phyloP scores from a whole-genome alignment of 2,888 invertebrate genomes.

The Hypselothyrea guttata region DNA sequence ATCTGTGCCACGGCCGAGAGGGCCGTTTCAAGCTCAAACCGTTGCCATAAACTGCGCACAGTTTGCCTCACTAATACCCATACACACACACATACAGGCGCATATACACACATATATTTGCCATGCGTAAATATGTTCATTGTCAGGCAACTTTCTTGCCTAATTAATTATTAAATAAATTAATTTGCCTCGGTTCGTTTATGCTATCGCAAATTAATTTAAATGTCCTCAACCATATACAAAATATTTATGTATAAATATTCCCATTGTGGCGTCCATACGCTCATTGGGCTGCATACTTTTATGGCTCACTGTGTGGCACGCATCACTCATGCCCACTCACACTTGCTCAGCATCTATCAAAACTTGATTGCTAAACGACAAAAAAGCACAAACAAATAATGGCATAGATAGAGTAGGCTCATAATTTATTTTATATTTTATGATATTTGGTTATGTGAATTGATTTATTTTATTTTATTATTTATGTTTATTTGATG shows the following conservation, averaged over 20 bases:
- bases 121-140: constrained; percentile 63
- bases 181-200: constrained; percentile 66
- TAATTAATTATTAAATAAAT: constrained; percentile 77
- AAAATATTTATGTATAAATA: constrained; percentile 38
- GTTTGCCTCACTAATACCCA: constrained; percentile 9
- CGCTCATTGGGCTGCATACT: constrained; percentile 3
- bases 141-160: constrained; percentile 70
- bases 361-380: constrained; percentile 30
- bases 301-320: constrained; percentile 22
- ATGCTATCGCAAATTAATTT: constrained; percentile 71
- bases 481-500: no score
- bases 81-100: constrained; percentile 5
- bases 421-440: no score
- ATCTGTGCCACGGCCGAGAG: constrained; percentile 52
- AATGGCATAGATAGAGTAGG: constrained; percentile 53
- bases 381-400: constrained; percentile 68
- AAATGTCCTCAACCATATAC: constrained; percentile 52
- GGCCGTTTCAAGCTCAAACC: no score
- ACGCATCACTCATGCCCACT: constrained; percentile 21
- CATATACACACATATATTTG: constrained; percentile 6
- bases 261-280: constrained; percentile 33
- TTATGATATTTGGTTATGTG: no score
- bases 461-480: no score
- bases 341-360: constrained; percentile 17
- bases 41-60: constrained; percentile 8